Conservation (phyloP, 2,113 vertebrate genomes). For the Dasyurus viverrinus region DNA sequence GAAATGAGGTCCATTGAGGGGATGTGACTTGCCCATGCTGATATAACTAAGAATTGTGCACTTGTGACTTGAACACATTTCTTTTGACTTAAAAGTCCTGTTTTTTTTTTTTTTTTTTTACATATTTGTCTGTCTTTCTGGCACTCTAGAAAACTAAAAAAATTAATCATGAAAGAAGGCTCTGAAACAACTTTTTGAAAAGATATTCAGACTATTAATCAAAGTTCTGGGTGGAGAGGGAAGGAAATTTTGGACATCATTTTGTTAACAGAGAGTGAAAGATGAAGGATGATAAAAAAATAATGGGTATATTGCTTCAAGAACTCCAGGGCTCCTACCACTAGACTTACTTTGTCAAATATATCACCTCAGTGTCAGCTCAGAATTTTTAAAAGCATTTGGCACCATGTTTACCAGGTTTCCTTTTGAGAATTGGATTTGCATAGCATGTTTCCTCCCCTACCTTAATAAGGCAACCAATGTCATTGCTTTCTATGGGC, state of each 20-base stretch:
- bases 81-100: background rate
- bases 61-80: background rate
- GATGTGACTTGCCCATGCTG: background rate
- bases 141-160: background rate
- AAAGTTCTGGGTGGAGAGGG: background rate
- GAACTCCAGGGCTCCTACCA: background rate
- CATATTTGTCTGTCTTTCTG: background rate
- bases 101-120: background rate
- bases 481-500: background rate
- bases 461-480: rapidly evolving
- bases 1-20: background rate
- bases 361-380: background rate
- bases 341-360: background rate
- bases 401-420: background rate
- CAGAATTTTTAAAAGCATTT: background rate
- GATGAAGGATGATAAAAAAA: background rate
- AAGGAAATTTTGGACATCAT: background rate
- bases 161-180: background rate
- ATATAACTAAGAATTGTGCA: background rate
- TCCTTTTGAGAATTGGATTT: background rate
- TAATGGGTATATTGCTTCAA: background rate
- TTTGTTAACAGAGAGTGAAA: background rate
- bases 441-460: background rate
- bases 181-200: background rate
- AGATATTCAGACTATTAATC: background rate